phyloP scores from a whole-genome alignment of 2,888 invertebrate species.

The Sphinx pinastri region DNA sequence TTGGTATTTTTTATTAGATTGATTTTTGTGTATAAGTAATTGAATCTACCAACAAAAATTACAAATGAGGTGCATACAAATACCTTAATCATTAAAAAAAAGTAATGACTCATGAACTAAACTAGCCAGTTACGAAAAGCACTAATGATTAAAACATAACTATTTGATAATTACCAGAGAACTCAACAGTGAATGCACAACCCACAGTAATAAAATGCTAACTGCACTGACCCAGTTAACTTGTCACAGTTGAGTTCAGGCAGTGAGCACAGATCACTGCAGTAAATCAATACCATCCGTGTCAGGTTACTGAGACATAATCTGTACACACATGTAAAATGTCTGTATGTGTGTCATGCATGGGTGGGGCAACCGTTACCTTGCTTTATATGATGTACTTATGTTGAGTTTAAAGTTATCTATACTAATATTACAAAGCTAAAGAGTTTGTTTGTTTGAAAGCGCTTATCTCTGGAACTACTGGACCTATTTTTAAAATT shows the following conservation, averaged over 20 bases:
- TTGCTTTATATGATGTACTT: conserved; percentile 13
- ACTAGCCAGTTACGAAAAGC: not conserved
- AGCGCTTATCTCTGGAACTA: too few species aligned
- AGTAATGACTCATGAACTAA: not conserved
- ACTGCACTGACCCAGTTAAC: conserved; percentile 33
- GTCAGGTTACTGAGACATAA: conserved; percentile 26
- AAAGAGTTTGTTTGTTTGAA: too few species aligned
- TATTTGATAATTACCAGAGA: not conserved
- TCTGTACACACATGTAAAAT: conserved; percentile 21
- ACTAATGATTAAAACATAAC: not conserved
- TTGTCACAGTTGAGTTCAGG: conserved; percentile 42
- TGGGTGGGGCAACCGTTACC: conserved; percentile 27
- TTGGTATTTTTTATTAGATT: not conserved
- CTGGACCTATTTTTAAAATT: too few species aligned
- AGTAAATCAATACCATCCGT: conserved; percentile 43
- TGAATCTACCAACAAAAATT: not conserved
- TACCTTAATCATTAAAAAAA: not conserved
- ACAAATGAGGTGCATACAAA: not conserved
- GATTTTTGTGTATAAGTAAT: too few species aligned
- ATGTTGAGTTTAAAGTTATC: not conserved
- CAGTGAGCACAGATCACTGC: conserved; percentile 27
- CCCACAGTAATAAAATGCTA: conserved; percentile 27
- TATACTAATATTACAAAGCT: not conserved
- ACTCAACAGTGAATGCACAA: conserved; percentile 29
- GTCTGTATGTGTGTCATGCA: conserved; percentile 24